A percentile compares a stretch with the other conserved stretches of the same genome.
These are phyloP conservation scores for Crotalus horridus DNA, from an alignment of 2,113 vertebrate species.

Conservation along the genomic window DNA sequence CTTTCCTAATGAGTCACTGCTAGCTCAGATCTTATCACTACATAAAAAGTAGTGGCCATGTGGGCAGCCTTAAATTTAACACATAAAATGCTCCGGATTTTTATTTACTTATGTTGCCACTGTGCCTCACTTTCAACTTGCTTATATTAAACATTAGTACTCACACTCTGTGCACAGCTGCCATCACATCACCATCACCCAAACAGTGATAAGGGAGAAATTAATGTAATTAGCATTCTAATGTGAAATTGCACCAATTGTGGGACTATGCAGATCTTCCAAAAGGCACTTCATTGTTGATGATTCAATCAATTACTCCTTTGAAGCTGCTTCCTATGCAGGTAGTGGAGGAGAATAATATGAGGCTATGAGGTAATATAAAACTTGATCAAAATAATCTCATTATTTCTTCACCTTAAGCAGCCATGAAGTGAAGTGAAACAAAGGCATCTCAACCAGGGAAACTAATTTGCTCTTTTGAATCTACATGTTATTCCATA, in stretches of 20 bases:
- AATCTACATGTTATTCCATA: background rate
- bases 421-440: background rate
- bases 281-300: background rate
- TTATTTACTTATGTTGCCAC: background rate
- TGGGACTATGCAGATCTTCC: background rate
- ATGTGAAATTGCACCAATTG: background rate
- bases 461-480: background rate
- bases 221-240: background rate
- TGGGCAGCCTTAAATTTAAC: background rate
- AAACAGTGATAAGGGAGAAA: background rate
- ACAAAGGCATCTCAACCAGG: background rate
- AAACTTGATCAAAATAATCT: background rate
- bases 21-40: background rate
- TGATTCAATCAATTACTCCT: background rate
- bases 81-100: background rate
- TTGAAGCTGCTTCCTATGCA: background rate
- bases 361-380: background rate
- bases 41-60: background rate
- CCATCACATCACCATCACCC: background rate
- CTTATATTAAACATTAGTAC: background rate
- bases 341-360: background rate
- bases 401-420: background rate
- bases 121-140: background rate
- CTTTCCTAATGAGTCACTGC: background rate
- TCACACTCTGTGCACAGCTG: background rate